Base-by-base conservation (phyloP, 2,888 invertebrate genomes). In the Atethmia centrago region DNA sequence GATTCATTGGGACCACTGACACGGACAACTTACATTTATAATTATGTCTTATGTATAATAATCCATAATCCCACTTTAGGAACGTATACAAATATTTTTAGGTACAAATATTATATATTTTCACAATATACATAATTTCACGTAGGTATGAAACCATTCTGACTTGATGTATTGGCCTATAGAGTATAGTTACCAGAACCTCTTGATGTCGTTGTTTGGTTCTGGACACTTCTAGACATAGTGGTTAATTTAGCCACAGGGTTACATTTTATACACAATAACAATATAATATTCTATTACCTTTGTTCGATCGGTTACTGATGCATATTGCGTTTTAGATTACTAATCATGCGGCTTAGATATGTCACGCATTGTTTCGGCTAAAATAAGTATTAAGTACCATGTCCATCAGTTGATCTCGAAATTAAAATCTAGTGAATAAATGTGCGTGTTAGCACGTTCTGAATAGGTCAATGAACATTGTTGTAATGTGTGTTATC, bases 401-500 rank as follows among this genome's bases (percentile, higher is more conserved):
- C 70, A 70, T 59, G 81, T 81, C 74, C 84, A 86, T 71, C 74
- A 70, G 58, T 76, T 56, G 45, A 74, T 56, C 81, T 59, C 40
- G 56, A 66, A 62, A 66, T 68, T 59, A 65, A 77, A 74, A 61
- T 79, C 71, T 87, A 87, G 80, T 69, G 40, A 88, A 78, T 83
- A 68, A 84, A 82, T 82, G 86, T 85, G 87, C 85, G 75, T 81
- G 59, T 71, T 68, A 79, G 84, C 86, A 83, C 86, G 62, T 83
- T 87, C 87, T 82, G 82, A 84, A 70, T 89, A 87, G 82, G 73
- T 81, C 76, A 74, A 71, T 87, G 81, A 85, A 85, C 72, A 87
- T 91, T 92, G 91, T 93, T 93, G 92, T 94, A 89, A 88, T 89
- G 92, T 90, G 92, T 92, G 91, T 91, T 92, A 90, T 83, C 83